phyloP scores from a whole-genome alignment of 2,888 invertebrate genomes.

The Endomychus coccineus region DNA sequence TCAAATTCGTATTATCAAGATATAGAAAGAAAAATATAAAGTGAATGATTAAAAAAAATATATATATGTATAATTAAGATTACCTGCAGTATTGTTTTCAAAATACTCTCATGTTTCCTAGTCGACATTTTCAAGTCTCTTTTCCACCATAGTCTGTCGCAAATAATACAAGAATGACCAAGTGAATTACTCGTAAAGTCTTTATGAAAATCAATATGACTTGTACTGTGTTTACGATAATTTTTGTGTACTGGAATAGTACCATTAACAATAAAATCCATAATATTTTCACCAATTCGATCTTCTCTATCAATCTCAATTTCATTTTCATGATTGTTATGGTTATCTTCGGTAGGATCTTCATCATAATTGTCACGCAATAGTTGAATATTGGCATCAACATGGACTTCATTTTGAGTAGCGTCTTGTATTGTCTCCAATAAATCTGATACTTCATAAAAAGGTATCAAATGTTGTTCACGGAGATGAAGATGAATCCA shows the following conservation, averaged over 20 bases:
- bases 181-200: slow-evolving; percentile 22
- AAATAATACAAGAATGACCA: slow-evolving; percentile 7
- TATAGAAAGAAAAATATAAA: no score
- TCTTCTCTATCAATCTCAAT: slow-evolving; percentile 27
- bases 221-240: slow-evolving; percentile 24
- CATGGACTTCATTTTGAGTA: slow-evolving; percentile 19
- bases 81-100: no score
- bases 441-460: slow-evolving; percentile 27
- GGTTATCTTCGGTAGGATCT: slow-evolving; percentile 27
- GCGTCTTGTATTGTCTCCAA: slow-evolving; percentile 26
- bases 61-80: no score
- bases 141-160: no score
- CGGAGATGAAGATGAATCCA: slow-evolving; percentile 34
- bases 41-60: no score
- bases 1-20: no score
- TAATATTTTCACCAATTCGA: slow-evolving; percentile 24
- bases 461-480: slow-evolving; percentile 13
- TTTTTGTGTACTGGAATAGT: slow-evolving; percentile 27
- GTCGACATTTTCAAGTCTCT: no score
- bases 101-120: no score
- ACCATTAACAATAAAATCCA: slow-evolving; percentile 27
- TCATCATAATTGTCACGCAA: slow-evolving; percentile 11
- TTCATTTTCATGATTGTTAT: slow-evolving; percentile 27
- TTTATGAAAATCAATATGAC: slow-evolving; percentile 25
- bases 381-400: slow-evolving; percentile 24